A percentile compares a stretch with the other conserved stretches of the same genome.
These are phyloP conservation scores for Distichodus sexfasciatus DNA, from an alignment of 2,797 vertebrate genomes.

Conservation along the genomic window DNA sequence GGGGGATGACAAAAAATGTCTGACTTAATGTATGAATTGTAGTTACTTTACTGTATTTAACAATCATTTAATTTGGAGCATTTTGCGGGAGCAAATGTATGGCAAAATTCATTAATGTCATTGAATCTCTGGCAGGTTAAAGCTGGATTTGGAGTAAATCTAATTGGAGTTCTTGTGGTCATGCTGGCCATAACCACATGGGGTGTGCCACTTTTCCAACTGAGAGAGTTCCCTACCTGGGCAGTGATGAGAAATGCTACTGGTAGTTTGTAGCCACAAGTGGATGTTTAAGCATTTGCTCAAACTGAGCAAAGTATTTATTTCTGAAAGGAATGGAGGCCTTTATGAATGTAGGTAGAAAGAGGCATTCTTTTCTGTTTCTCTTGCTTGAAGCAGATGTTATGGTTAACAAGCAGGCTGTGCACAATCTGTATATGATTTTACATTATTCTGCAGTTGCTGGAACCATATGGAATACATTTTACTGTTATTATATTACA, in stretches of 20 bases:
- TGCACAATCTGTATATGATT: too few species aligned
- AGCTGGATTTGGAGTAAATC: constrained; percentile 93
- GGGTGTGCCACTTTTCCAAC: constrained; percentile 90
- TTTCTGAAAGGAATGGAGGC: background rate
- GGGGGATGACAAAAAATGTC: too few species aligned
- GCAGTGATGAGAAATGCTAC: constrained; percentile 80
- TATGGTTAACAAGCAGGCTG: too few species aligned
- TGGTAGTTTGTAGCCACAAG: constrained; percentile 63
- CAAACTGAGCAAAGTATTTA: background rate
- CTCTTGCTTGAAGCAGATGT: too few species aligned
- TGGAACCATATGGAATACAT: too few species aligned
- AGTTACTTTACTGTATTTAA: background rate
- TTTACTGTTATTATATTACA: too few species aligned
- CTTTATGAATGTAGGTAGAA: constrained; percentile 13
- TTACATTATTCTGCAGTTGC: too few species aligned
- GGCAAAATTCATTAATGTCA: background rate
- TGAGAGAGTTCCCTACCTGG: constrained; percentile 89
- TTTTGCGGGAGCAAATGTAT: background rate
- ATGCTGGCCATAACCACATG: constrained; percentile 95
- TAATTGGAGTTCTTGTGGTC: constrained; percentile 91
- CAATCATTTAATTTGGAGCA: background rate
- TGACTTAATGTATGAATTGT: background rate
- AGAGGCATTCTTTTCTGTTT: background rate
- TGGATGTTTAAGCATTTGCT: background rate
- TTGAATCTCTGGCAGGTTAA: constrained; percentile 79